Evolutionary conservation across 1,140 invertebrate genomes (phyloP), one percentile per base, ranked within the genome.

Genomic region (Venturia canescens): DNA sequence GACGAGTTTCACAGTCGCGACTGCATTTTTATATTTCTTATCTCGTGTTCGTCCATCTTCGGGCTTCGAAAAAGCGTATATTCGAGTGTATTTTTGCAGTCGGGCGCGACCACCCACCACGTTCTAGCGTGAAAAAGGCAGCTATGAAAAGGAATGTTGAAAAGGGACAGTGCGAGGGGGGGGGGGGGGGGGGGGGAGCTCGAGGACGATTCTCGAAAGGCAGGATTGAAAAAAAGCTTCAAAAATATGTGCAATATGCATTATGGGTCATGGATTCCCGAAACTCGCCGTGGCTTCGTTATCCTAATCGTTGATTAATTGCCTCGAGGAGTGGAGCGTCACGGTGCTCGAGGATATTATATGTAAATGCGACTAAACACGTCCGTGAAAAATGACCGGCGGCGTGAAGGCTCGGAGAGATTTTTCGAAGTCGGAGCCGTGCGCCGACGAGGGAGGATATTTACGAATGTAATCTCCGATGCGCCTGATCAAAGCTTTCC

Each of bases 241-340:
- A 70, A 31, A 70, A 70, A 70, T 16, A 44, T 71, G 31, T 71
- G 29, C 31, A 38, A 71, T 38, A 71, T 44, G 31, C 31, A 18
- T 44, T 34, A 38, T 21, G 38, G 69, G 16, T 53, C 23, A 63
- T 26, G 23, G 60, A 63, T 63, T 26, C 60, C 50, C 16, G 50
- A 53, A 53, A 53, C 50, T 53, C 23, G n/a, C 23, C 60, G 5
- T 13, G 5, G 60, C 21, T 63, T 26, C 60, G 60, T 63, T 63
- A 63, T 23, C 60, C 60, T 63, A 63, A 63, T 63, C 60, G 60
- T 26, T 63, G 60, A 63, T 63, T 63, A 63, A 63, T 63, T 63
- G 23, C 60, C 60, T 26, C 23, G 11, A 23, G 60, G 21, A 63
- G 60, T 23, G 13, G 60, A 63, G 15, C 50, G 11, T 26, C 9